Evolutionary conservation across 2,113 vertebrate species (phyloP), one percentile per base, ranked within the genome.

Genomic region (Engraulis encrasicolus): DNA sequence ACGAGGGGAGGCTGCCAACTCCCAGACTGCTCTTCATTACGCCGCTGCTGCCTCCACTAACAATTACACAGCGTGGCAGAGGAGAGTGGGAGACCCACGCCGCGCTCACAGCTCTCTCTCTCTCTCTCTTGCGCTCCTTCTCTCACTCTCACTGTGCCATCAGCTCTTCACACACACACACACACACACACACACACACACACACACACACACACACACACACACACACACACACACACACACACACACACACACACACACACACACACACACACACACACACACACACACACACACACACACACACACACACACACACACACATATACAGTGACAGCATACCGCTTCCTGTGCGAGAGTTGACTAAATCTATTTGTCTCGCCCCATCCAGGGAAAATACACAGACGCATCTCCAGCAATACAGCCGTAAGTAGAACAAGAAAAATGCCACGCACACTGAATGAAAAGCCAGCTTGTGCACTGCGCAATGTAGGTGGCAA

Each of bases 51-150:
- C 31, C 27, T 74, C 83, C 80, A 81, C 50, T 86, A 80, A 85
- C 85, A 87, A 87, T 85, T 88, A 85, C 80, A 74, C 31, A 74
- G 31, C 4, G 58, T 89, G 83, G 84, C 88, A 84, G 61, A 81
- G n/a, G n/a, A n/a, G 82, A 66, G 66, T 40, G 80, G 50, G 45
- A 23, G 17, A n/a, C 58, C 27, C 79, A 66, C 61, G n/a, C 81
- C 71, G 27, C 17, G 11, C n/a, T n/a, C 71, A 20, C 19, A 23
- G 2, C 23, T 45, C 52, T 40, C 49, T 48, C 37, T n/a, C n/a
- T n/a, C n/a, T n/a, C n/a, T n/a, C n/a, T n/a, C n/a, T n/a, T n/a
- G n/a, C n/a, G n/a, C n/a, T n/a, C n/a, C n/a, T n/a, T n/a, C n/a
- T n/a, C n/a, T n/a, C n/a, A n/a, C n/a, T n/a, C n/a, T n/a, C n/a